Evolutionary conservation across 2,113 vertebrate species (phyloP), one percentile per base, ranked within the genome.

Genomic region (Anoura caudifer): DNA sequence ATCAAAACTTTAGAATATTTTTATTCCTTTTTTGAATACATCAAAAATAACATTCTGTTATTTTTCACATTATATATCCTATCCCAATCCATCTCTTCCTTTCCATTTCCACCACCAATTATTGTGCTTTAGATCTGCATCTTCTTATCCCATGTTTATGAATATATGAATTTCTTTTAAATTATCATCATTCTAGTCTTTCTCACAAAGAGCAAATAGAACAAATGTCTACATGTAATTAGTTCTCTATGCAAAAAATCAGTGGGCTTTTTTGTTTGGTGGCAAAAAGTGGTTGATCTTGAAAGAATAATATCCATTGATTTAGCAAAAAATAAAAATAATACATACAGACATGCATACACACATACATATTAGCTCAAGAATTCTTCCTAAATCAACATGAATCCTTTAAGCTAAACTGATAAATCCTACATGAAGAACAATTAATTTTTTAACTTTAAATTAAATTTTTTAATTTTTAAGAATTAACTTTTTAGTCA

Each of bases 351-450:
- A 95, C 0, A 77, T 11, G 70, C 22, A 87, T 2, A 96, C 2
- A 81, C 4, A n/a, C 17, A 67, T 17, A 88, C 17, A 50, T 16
- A 89, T 61, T 92, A 87, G 38, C 28, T 91, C 73, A 97, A 63
- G 2, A 93, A 85, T 91, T 91, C 54, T 90, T 95, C 80, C 33
- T 87, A 87, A 75, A 90, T 70, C 86, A 95, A 36, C 2, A 80
- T 38, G 10, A 95, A 47, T 76, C 26, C 24, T 76, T 16, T 84
- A 92, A 83, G 50, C 24, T 69, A 89, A 95, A 61, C 12, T 43
- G 17, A 69, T 75, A 87, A 63, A 76, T 82, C n/a, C 67, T 31
- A 91, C 8, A n/a, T 79, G 24, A 0, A 92, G n/a, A 95, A 90
- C n/a, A 97, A 91, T 56, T 69, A 69, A 69, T 17, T 80, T 67